Base-by-base conservation (phyloP, 2,888 invertebrate genomes). In the Lasioglossum calceatum region DNA sequence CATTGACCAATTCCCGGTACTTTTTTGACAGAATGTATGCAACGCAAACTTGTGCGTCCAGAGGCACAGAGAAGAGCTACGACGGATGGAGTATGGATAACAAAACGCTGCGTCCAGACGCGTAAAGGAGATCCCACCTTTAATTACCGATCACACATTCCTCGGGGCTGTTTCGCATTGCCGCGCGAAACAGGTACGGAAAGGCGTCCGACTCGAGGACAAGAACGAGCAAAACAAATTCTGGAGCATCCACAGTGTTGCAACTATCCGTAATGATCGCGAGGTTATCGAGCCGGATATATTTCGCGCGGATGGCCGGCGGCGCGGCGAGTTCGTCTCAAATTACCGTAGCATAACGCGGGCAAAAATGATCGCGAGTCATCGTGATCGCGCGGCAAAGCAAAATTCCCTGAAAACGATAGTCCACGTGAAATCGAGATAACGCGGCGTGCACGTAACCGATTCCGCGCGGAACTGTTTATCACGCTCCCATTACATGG, bases 341-440 rank as follows among this genome's bases (percentile, higher is more conserved):
- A 39, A 70, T 42, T 42, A 42, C 39, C 71, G 71, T 39, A n/a
- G 42, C 71, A 23, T 71, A 71, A 71, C n/a, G 5, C 70, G 12
- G 19, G 39, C 4, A 71, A 71, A 42, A 71, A 39, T 39, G 67
- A 70, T 70, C 10, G 19, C 67, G 67, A 36, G 39, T 64, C 67
- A 70, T 70, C 67, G 10, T 10, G 39, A 64, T 44, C 44, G 7
- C 64, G 32, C 32, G 64, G 64, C 58, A n/a, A 2, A 19, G n/a
- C 12, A 12, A 39, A n/a, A 42, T 71, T 71, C 71, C 71, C n/a
- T 23, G 39, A 39, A 70, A 70, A 70, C 70, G 71, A 71, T 42
- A 47, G 64, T 14, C 42, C 78, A 73, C 42, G 36, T n/a, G 77
- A 39, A 72, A 70, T 82, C 64, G 42, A 16, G 70, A 79, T 75